Evolutionary conservation across 2,797 vertebrate species (phyloP).

Genomic region (Sandelia bainsii): DNA sequence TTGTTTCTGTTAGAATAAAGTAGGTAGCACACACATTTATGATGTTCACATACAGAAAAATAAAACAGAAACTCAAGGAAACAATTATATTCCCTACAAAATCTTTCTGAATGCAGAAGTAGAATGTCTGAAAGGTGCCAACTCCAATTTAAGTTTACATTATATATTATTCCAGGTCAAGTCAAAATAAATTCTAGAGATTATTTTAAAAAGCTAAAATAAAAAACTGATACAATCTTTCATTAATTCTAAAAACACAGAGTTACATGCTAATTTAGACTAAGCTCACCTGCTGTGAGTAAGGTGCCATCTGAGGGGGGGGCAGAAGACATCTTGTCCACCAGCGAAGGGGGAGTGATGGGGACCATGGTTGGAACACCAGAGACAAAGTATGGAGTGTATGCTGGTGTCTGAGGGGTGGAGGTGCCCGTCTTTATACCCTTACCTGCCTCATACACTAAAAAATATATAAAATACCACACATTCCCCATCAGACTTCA

Average conservation of each 20-base stretch:
- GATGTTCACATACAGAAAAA: background rate
- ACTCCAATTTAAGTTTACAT: background rate
- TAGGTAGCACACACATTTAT: background rate
- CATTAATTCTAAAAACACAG: background rate
- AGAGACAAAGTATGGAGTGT: conserved; percentile 93
- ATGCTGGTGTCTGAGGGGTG: conserved; percentile 86
- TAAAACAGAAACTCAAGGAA: background rate
- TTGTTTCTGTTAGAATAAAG: background rate
- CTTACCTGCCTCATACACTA: conserved; percentile 97
- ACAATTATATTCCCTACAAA: background rate
- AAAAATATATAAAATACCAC: conserved; percentile 24
- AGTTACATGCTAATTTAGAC: background rate
- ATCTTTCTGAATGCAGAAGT: background rate
- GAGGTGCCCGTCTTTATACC: conserved; percentile 89
- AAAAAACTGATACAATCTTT: background rate
- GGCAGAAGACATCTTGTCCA: conserved; percentile 89
- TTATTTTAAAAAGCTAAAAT: background rate
- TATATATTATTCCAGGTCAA: background rate
- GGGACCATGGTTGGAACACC: conserved; percentile 90
- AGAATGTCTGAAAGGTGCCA: background rate
- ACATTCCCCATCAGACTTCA: background rate
- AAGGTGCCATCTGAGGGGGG: conserved; percentile 79
- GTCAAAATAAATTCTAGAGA: background rate
- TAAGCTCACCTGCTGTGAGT: conserved; percentile 71
- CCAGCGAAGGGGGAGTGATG: conserved; percentile 89